Evolutionary conservation across 2,888 invertebrate genomes (phyloP).

Genomic region (Megamerina dolium): DNA sequence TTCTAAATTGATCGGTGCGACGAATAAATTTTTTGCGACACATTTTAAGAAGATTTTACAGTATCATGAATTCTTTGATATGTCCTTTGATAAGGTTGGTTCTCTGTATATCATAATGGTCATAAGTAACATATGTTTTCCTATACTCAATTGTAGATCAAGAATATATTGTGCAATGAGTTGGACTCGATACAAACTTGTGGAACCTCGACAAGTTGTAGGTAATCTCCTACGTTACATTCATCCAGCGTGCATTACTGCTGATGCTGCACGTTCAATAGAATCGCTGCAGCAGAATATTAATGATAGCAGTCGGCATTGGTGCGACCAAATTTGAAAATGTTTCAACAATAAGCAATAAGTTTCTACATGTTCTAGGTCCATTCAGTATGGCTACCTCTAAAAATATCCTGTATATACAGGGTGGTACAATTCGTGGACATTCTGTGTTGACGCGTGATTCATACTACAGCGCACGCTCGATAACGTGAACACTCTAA

Average conservation of each 20-base stretch:
- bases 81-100: conserved; percentile 32
- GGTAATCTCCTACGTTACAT: conserved; percentile 25
- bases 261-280: conserved; percentile 23
- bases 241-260: conserved; percentile 33
- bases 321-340: conserved; percentile 27
- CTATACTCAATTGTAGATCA: too few relatives aligned
- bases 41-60: conserved; percentile 31
- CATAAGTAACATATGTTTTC: too few relatives aligned
- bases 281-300: conserved; percentile 21
- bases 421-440: conserved; percentile 31
- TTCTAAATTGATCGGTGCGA: conserved; percentile 24
- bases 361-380: conserved; percentile 30
- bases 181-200: conserved; percentile 27
- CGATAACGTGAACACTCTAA: too few relatives aligned
- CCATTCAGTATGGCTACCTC: conserved; percentile 31
- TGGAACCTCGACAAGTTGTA: conserved; percentile 23
- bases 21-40: conserved; percentile 28
- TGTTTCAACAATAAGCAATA: conserved; percentile 25
- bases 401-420: conserved; percentile 32
- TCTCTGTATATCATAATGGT: too few relatives aligned
- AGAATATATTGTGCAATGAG: conserved; percentile 26
- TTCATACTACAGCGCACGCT: conserved; percentile 29
- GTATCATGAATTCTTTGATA: conserved; percentile 30
- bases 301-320: conserved; percentile 25
- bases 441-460: conserved; percentile 28